Base-by-base conservation (phyloP, 1,140 invertebrate genomes). In the Lethrus apterus region DNA sequence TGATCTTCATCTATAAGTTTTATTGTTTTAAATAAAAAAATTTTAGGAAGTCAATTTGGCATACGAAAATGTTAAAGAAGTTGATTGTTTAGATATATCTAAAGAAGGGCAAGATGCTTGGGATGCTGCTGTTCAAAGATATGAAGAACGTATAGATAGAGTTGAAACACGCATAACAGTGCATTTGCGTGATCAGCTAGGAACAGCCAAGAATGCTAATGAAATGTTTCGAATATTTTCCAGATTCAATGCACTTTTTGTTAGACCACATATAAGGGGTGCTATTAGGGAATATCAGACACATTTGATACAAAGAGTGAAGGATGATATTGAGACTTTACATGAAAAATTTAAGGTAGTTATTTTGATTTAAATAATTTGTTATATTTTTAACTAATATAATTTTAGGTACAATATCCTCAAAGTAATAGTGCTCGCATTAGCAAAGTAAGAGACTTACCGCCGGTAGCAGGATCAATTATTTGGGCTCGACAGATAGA, bases 141-240 rank as follows among this genome's bases (percentile, higher is more conserved):
- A 99, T 70, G 93, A 98, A 70, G 95, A 98, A 64, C 79, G 93
- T 45, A 99, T 99, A 58, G 94, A 97, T 67, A 78, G 92, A 38
- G 93, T 99, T 0, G 97, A 99, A 72, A 92, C 93, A 2, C 76
- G 93, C 40, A 98, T 99, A 45, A 98, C 95, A 1, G 91, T 94
- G 0, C 88, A 93, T 66, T 74, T 99, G 0, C 76, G 96, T 40
- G 95, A 99, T 68, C 95, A 99, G 65, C 74, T 99, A 1, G 95
- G 94, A 20, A 95, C 92, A 2, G 95, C 96, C 0, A 97, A 96
- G 69, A 98, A 97, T 73, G 95, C 97, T 11, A 98, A 99, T 69
- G 96, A 99, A 72, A 99, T 99, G 96, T 99, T 98, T 70, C 76
- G 93, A 23, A 98, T 98, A 59, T 98, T 97, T 72, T 93, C 91